A percentile compares a stretch with the other conserved stretches of the same genome.
phyloP scores from a whole-genome alignment of 2,113 vertebrate species.

The Protobothrops flavoviridis region DNA sequence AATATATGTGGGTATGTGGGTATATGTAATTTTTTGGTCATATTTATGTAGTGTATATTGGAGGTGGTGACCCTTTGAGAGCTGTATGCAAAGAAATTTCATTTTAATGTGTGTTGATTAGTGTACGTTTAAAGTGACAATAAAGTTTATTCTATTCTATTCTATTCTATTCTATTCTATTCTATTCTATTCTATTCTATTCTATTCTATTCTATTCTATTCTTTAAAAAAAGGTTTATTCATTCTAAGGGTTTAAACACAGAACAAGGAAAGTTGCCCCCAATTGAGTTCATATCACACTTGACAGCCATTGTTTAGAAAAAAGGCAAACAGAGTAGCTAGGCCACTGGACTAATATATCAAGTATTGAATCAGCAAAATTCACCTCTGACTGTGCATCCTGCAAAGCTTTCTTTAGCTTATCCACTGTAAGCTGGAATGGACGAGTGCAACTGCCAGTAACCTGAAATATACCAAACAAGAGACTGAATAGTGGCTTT shows the following conservation, averaged over 20 bases:
- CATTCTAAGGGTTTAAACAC: background rate
- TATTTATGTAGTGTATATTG: too few species aligned
- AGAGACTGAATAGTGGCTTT: background rate
- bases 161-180: too few species aligned
- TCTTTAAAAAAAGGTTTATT: background rate
- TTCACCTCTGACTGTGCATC: constrained; percentile 76
- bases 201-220: background rate
- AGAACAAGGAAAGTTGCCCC: background rate
- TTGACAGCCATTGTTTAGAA: background rate
- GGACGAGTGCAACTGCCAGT: constrained; percentile 74
- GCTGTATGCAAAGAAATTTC: too few species aligned
- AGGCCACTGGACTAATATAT: background rate
- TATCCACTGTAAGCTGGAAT: constrained; percentile 90
- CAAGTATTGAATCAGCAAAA: background rate
- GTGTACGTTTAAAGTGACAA: too few species aligned
- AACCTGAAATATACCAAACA: constrained; percentile 66
- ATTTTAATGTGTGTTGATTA: too few species aligned
- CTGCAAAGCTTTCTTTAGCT: constrained; percentile 82
- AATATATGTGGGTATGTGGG: too few species aligned
- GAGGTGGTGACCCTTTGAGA: too few species aligned
- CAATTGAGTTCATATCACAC: background rate
- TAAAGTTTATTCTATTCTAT: too few species aligned
- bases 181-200: too few species aligned
- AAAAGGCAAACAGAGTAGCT: background rate
- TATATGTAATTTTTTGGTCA: too few species aligned